These are phyloP conservation scores for Paraplagusia blochii DNA, from an alignment of 2,113 vertebrate genomes.

Conservation along the genomic window DNA sequence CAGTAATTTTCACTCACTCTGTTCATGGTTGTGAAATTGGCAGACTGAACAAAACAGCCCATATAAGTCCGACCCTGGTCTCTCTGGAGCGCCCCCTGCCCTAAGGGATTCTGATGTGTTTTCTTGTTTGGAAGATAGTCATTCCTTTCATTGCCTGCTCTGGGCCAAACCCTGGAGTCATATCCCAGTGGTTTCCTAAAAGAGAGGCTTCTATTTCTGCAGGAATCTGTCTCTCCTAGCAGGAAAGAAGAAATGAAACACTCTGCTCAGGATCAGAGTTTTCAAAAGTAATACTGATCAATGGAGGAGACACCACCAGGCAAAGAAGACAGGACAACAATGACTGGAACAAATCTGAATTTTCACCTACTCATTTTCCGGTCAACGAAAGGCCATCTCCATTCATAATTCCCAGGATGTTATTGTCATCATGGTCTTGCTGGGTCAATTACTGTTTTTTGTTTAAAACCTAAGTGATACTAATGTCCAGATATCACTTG, in stretches of 20 bases:
- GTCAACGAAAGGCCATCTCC: too few species aligned
- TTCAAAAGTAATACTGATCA: too few species aligned
- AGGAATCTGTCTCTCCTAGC: background rate
- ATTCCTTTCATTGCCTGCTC: conserved; percentile 13
- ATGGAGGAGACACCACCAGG: too few species aligned
- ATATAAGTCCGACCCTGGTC: background rate
- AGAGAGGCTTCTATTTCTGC: background rate
- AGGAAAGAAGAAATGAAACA: background rate
- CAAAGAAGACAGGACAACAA: too few species aligned
- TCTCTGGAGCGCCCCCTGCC: background rate
- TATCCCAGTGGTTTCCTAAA: background rate
- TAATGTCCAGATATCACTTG: too few species aligned
- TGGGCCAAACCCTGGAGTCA: background rate
- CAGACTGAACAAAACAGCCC: background rate
- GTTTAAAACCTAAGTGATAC: too few species aligned
- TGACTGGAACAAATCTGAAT: too few species aligned
- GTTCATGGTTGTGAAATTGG: background rate
- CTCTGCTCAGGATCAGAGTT: background rate
- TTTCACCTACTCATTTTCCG: too few species aligned
- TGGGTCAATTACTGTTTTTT: too few species aligned
- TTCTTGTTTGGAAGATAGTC: conserved; percentile 13
- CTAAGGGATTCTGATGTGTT: background rate
- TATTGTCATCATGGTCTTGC: too few species aligned
- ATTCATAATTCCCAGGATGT: too few species aligned
- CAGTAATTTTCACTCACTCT: background rate